A percentile compares a stretch with the other conserved stretches of the same genome.
phyloP scores from a whole-genome alignment of 2,113 vertebrate genomes.

The Eira barbara region DNA sequence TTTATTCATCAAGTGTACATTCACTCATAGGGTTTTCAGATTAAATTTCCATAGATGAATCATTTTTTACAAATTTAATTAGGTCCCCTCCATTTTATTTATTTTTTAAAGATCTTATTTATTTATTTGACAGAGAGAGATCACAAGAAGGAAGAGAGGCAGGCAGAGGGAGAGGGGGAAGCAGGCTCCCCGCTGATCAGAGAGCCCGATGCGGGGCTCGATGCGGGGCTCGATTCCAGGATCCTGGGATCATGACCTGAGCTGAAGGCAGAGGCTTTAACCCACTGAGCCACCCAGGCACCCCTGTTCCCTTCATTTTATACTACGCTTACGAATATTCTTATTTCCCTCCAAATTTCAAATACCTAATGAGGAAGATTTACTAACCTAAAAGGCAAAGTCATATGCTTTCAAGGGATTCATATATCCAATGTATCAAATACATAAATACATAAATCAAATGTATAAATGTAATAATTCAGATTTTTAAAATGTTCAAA shows the following conservation, averaged over 20 bases:
- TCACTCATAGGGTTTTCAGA: conserved; percentile 19
- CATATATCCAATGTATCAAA: neutral
- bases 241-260: too few species aligned
- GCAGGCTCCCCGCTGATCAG: too few species aligned
- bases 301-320: neutral
- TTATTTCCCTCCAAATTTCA: conserved; percentile 22
- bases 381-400: conserved; percentile 10
- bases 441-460: neutral
- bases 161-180: too few species aligned
- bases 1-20: neutral
- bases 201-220: too few species aligned
- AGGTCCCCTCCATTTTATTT: neutral
- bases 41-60: conserved; percentile 50
- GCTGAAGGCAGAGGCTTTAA: too few species aligned
- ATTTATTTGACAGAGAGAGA: too few species aligned
- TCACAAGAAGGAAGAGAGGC: too few species aligned
- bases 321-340: neutral
- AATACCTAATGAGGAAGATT: conserved; percentile 26
- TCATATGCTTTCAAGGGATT: neutral
- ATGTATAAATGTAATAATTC: neutral
- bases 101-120: neutral
- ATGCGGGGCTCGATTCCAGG: too few species aligned
- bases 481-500: neutral
- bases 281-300: too few species aligned
- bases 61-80: conserved; percentile 12